A percentile compares a stretch with the other conserved stretches of the same genome.
These are phyloP conservation scores for Toxonevra muliebris DNA, from an alignment of 2,888 invertebrate genomes.

Conservation along the genomic window DNA sequence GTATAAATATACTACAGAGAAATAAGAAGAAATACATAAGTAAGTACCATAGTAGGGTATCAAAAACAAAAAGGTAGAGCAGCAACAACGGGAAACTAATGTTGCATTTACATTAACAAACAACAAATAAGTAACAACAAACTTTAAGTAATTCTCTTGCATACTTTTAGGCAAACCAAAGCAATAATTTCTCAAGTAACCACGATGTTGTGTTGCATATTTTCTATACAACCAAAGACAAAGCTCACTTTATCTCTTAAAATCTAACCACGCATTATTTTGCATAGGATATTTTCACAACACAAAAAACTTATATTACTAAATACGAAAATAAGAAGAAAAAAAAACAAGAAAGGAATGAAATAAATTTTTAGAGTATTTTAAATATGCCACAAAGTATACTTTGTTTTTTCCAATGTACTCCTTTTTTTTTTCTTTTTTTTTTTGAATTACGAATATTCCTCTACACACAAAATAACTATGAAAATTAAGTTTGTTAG, in stretches of 20 bases:
- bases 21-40: background rate
- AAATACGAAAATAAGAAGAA: background rate
- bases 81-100: background rate
- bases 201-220: slow-evolving; percentile 9
- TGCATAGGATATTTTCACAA: background rate
- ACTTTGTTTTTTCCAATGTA: background rate
- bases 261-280: background rate
- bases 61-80: background rate
- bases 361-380: too few species aligned
- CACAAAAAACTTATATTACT: background rate
- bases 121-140: slow-evolving; percentile 26
- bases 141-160: slow-evolving; percentile 14
- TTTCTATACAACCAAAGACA: background rate
- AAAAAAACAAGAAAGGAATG: background rate
- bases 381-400: slow-evolving; percentile 1
- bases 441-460: background rate
- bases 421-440: background rate
- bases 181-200: slow-evolving; percentile 26
- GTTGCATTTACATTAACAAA: slow-evolving; percentile 23
- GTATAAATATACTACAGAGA: slow-evolving; percentile 14
- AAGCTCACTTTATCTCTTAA: too few species aligned
- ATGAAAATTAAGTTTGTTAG: slow-evolving; percentile 38
- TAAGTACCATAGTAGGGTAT: background rate
- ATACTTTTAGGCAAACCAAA: slow-evolving; percentile 29
- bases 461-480: too few species aligned